Evolutionary conservation across 1,140 invertebrate genomes (phyloP).

Genomic region (Magallana gigas): DNA sequence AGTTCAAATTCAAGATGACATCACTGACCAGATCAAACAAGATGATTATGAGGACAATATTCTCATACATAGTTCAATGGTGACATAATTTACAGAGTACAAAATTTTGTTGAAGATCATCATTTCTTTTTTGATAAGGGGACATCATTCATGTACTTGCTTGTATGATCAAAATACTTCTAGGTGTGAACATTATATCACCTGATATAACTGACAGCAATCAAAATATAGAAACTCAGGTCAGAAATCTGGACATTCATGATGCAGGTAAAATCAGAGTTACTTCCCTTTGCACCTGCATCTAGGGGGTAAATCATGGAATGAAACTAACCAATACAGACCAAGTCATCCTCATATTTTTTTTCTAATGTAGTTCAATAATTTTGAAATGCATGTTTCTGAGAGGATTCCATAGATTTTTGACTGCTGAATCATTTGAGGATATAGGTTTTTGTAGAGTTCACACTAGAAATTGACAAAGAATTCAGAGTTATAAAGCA

Average conservation of each 20-base stretch:
- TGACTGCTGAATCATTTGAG: not conserved
- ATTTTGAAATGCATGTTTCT: not conserved
- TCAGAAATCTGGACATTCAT: conserved; percentile 10
- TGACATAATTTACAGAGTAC: too few species aligned
- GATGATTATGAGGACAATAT: too few species aligned
- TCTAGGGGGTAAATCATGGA: not conserved
- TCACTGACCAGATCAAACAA: too few species aligned
- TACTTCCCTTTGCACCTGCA: conserved; percentile 18
- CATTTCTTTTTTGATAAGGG: not conserved
- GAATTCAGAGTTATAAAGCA: not conserved
- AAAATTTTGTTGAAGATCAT: too few species aligned
- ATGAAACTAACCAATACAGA: too few species aligned
- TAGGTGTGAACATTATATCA: too few species aligned
- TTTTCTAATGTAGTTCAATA: not conserved
- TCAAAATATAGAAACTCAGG: conserved; percentile 15
- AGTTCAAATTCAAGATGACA: too few species aligned
- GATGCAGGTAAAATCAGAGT: conserved; percentile 21
- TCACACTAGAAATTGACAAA: too few species aligned
- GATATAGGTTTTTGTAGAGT: not conserved
- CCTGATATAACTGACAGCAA: conserved; percentile 8
- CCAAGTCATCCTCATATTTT: too few species aligned
- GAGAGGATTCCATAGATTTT: not conserved
- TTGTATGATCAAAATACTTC: too few species aligned
- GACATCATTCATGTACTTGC: conserved; percentile 11
- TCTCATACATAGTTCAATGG: too few species aligned